Conservation (phyloP, 2,888 invertebrate genomes). For the Pristionchus entomophagus region DNA sequence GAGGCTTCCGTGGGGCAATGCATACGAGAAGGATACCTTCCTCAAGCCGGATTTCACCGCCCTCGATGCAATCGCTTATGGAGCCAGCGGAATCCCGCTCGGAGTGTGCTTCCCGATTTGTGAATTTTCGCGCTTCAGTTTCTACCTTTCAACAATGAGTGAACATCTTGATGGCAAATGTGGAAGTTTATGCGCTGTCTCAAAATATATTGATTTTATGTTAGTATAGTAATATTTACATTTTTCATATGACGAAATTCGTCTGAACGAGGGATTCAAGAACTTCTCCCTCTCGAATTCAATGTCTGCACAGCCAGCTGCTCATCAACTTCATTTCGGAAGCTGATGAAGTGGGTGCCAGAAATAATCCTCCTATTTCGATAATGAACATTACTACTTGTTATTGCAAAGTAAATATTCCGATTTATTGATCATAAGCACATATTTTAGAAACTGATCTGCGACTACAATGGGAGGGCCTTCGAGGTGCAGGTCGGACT, state of each 20-base stretch:
- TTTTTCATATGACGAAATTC: conserved; percentile 90
- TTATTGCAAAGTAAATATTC: no score
- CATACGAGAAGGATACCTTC: conserved; percentile 73
- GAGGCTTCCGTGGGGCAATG: conserved; percentile 69
- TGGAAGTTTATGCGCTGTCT: no score
- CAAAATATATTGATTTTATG: no score
- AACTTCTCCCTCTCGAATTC: conserved; percentile 99
- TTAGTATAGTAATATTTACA: no score
- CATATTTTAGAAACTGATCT: conserved; percentile 78
- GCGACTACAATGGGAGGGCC: conserved; percentile 86
- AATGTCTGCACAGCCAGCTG: conserved; percentile 87
- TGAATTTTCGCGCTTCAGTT: conserved; percentile 80
- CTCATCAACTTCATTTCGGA: conserved; percentile 87
- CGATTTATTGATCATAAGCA: no score
- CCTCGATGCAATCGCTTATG: conserved; percentile 91
- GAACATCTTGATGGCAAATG: no score
- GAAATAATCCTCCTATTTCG: no score
- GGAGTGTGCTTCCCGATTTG: conserved; percentile 97
- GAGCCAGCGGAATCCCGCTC: conserved; percentile 92
- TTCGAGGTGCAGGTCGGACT: conserved; percentile 95
- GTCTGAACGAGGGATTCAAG: conserved; percentile 95
- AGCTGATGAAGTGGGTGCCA: conserved; percentile 62
- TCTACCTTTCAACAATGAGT: no score
- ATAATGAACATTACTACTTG: no score
- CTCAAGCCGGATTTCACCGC: conserved; percentile 91